Conservation (phyloP, 2,113 vertebrate species). For the Nesospiza acunhae region DNA sequence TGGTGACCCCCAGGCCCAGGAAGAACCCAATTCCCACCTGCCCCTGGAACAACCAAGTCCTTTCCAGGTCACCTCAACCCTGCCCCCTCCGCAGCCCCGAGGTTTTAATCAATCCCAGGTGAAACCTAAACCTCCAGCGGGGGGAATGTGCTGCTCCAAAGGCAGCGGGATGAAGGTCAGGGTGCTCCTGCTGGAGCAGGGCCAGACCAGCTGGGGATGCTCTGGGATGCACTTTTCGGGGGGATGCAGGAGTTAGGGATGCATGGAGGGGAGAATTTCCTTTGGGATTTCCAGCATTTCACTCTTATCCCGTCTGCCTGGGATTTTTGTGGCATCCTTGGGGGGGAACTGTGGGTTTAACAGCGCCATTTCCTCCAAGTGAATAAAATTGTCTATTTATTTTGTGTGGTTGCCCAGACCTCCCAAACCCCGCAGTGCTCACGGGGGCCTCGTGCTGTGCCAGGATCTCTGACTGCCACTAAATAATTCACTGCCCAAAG, state of each 20-base stretch:
- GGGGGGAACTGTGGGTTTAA: background rate
- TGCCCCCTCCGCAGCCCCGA: background rate
- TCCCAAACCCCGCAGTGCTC: background rate
- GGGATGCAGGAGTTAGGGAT: background rate
- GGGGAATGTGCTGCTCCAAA: background rate
- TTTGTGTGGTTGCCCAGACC: background rate
- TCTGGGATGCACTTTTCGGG: rapidly evolving
- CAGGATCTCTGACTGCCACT: conserved; percentile 22
- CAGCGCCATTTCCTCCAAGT: background rate
- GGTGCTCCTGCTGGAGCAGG: background rate
- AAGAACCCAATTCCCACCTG: background rate
- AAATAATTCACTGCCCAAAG: conserved; percentile 52
- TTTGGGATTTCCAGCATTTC: background rate
- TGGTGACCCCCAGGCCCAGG: background rate
- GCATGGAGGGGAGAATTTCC: background rate
- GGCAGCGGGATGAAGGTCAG: background rate
- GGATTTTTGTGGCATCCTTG: rapidly evolving
- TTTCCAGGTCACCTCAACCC: conserved; percentile 30
- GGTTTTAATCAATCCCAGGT: conserved; percentile 32
- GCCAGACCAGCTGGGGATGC: rapidly evolving
- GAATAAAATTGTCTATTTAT: background rate
- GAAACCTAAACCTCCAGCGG: conserved; percentile 4
- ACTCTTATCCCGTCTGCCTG: rapidly evolving
- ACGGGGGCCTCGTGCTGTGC: background rate
- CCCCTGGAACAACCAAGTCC: rapidly evolving